phyloP scores from a whole-genome alignment of 2,113 vertebrate species.

The Pyxicephalus adspersus region DNA sequence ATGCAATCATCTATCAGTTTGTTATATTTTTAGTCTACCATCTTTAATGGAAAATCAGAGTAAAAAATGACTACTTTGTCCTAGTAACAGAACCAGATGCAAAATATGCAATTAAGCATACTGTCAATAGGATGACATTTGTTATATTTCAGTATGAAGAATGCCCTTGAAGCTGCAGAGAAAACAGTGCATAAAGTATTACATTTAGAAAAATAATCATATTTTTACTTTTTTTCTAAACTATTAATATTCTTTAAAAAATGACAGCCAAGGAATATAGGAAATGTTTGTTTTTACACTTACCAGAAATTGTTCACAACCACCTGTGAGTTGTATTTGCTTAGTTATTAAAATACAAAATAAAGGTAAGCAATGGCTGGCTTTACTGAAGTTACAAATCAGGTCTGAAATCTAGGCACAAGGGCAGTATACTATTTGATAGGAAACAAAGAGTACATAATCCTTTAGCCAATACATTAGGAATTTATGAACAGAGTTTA shows the following conservation, averaged over 20 bases:
- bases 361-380: no score
- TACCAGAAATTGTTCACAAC: neutral
- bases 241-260: conserved; percentile 39
- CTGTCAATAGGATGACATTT: conserved; percentile 50
- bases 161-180: conserved; percentile 46
- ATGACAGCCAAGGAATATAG: conserved; percentile 8
- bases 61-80: conserved; percentile 56
- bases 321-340: no score
- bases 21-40: conserved; percentile 45
- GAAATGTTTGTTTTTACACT: neutral
- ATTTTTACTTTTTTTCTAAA: conserved; percentile 31
- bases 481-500: no score
- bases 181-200: conserved; percentile 53
- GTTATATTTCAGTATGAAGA: conserved; percentile 51
- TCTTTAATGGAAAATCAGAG: conserved; percentile 44
- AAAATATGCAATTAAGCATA: conserved; percentile 54
- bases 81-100: conserved; percentile 36
- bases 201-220: conserved; percentile 52
- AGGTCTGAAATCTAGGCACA: no score
- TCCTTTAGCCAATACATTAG: no score
- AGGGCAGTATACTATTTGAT: no score
- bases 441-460: no score
- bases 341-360: no score
- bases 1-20: conserved; percentile 46
- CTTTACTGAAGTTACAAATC: no score